These are phyloP conservation scores for Drosophila peninsularis DNA, from an alignment of 2,888 invertebrate species.

Conservation along the genomic window DNA sequence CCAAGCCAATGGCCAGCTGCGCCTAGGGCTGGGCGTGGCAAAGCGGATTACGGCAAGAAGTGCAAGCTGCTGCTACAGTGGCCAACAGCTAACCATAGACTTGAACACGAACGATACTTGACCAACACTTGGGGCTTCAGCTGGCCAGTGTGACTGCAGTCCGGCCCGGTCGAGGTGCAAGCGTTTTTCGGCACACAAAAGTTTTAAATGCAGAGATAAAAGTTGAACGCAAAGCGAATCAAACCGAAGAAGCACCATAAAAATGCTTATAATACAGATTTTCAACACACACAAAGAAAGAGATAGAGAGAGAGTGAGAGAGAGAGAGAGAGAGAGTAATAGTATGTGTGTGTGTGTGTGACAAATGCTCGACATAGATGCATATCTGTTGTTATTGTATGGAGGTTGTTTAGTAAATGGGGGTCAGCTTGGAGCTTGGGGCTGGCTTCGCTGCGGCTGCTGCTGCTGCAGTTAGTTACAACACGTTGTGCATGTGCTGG, in stretches of 20 bases:
- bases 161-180: constrained; percentile 51
- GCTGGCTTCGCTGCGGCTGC: constrained; percentile 44
- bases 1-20: constrained; percentile 16
- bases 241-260: constrained; percentile 41
- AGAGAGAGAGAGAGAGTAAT: constrained; percentile 6
- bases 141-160: constrained; percentile 32
- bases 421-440: constrained; percentile 68
- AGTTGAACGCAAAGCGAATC: constrained; percentile 49
- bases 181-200: constrained; percentile 46
- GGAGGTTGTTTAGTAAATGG: constrained; percentile 46
- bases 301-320: background rate
- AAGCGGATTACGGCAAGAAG: constrained; percentile 67
- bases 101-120: constrained; percentile 51
- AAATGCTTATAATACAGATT: constrained; percentile 56
- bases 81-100: constrained; percentile 35
- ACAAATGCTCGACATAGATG: constrained; percentile 45
- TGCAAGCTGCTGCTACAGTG: constrained; percentile 1
- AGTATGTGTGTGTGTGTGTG: background rate
- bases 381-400: constrained; percentile 56
- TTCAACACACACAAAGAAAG: constrained; percentile 18
- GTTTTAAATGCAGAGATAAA: constrained; percentile 33
- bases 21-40: constrained; percentile 48
- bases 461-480: constrained; percentile 49
- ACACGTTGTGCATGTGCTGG: constrained; percentile 57
- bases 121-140: constrained; percentile 61